phyloP scores from a whole-genome alignment of 2,113 vertebrate species.

The Callopanchax toddi region DNA sequence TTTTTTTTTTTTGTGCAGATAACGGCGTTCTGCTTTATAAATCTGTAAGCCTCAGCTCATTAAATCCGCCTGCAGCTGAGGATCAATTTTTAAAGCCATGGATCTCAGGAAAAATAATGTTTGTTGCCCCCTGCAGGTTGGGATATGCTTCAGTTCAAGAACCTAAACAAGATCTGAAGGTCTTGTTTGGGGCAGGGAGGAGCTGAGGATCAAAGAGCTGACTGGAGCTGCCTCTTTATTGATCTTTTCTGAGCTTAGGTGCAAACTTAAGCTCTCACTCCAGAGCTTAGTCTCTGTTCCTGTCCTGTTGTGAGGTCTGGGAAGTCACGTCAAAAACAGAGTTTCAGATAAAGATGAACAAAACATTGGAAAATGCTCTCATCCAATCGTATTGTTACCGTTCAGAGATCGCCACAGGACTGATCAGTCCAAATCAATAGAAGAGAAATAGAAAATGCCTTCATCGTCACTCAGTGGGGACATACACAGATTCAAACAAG shows the following conservation, averaged over 20 bases:
- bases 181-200: neutral
- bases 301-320: neutral
- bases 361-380: neutral
- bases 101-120: neutral
- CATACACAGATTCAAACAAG: too few relatives aligned
- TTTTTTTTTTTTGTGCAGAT: neutral
- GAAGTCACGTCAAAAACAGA: neutral
- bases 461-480: too few relatives aligned
- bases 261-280: neutral
- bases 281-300: neutral
- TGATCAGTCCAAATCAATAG: too few relatives aligned
- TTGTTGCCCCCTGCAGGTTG: neutral
- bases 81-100: neutral
- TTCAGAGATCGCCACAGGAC: too few relatives aligned
- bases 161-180: neutral
- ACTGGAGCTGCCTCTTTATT: slow-evolving; percentile 1
- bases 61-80: neutral
- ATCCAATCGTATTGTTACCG: too few relatives aligned
- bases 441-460: too few relatives aligned
- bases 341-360: neutral
- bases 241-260: neutral
- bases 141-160: neutral
- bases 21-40: neutral
- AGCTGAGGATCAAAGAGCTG: neutral
- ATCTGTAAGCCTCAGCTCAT: neutral